Percentiles rank a stretch among this genome's conserved stretches.
These are phyloP conservation scores for Pasiphila rectangulata DNA, from an alignment of 2,888 invertebrate genomes.

Conservation along the genomic window DNA sequence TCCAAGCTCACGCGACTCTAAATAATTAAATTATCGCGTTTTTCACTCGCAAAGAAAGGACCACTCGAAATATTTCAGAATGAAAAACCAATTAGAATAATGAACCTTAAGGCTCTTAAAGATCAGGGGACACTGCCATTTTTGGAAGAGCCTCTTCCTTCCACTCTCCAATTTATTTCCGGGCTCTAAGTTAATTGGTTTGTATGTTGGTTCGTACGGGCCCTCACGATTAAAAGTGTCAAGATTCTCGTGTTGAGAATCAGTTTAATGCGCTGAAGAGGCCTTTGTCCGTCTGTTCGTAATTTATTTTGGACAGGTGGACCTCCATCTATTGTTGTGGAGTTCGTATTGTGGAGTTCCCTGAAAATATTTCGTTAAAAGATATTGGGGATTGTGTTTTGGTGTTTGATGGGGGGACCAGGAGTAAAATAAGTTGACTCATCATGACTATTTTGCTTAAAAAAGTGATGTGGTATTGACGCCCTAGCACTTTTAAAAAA, in stretches of 20 bases:
- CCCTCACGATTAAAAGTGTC: constrained; percentile 42
- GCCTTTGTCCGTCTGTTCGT: constrained; percentile 48
- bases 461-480: too few species aligned
- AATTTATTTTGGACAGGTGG: constrained; percentile 48
- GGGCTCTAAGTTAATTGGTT: constrained; percentile 22
- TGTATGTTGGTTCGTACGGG: constrained; percentile 18
- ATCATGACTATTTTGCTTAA: too few species aligned
- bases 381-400: constrained; percentile 18
- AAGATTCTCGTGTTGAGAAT: constrained; percentile 60
- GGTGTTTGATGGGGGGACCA: constrained; percentile 5
- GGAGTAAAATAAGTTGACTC: too few species aligned
- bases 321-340: constrained; percentile 25
- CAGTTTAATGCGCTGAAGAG: constrained; percentile 64
- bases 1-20: constrained; percentile 39
- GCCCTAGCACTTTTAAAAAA: too few species aligned
- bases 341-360: constrained; percentile 27
- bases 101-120: constrained; percentile 63
- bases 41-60: constrained; percentile 59
- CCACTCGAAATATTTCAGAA: constrained; percentile 65
- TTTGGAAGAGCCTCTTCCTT: constrained; percentile 28
- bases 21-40: constrained; percentile 75
- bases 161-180: not conserved
- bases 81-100: constrained; percentile 68
- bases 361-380: constrained; percentile 7
- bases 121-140: constrained; percentile 38